A percentile compares a stretch with the other conserved stretches of the same genome.
These are phyloP conservation scores for Urocitellus parryii DNA, from an alignment of 2,113 vertebrate genomes.

Conservation along the genomic window DNA sequence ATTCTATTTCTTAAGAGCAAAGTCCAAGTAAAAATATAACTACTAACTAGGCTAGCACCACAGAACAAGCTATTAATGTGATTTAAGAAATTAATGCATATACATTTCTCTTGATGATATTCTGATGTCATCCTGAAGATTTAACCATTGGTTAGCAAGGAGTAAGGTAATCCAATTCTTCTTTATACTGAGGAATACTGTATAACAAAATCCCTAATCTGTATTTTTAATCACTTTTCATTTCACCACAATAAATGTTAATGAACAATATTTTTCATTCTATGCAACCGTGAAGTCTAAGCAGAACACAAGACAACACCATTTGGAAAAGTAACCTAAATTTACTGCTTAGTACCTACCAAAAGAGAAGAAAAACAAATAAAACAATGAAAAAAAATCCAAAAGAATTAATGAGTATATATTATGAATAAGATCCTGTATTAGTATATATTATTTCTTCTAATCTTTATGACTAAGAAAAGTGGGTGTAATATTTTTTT, in stretches of 20 bases:
- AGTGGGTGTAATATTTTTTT: background rate
- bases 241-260: slow-evolving; percentile 51
- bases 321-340: background rate
- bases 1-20: background rate
- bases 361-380: slow-evolving; percentile 18
- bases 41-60: background rate
- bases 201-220: background rate
- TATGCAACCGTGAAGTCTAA: background rate
- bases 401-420: background rate
- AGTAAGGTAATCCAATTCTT: background rate
- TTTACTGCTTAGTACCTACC: background rate
- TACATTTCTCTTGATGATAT: background rate
- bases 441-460: background rate
- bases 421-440: background rate
- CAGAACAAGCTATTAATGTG: background rate
- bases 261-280: background rate
- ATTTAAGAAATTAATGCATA: slow-evolving; percentile 37
- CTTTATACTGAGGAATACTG: background rate
- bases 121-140: background rate
- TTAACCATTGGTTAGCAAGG: background rate
- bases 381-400: background rate
- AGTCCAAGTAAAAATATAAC: background rate
- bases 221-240: background rate
- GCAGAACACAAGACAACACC: background rate
- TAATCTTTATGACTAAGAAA: slow-evolving; percentile 35